Conservation (phyloP, 2,113 vertebrate genomes). For the Gambusia affinis region DNA sequence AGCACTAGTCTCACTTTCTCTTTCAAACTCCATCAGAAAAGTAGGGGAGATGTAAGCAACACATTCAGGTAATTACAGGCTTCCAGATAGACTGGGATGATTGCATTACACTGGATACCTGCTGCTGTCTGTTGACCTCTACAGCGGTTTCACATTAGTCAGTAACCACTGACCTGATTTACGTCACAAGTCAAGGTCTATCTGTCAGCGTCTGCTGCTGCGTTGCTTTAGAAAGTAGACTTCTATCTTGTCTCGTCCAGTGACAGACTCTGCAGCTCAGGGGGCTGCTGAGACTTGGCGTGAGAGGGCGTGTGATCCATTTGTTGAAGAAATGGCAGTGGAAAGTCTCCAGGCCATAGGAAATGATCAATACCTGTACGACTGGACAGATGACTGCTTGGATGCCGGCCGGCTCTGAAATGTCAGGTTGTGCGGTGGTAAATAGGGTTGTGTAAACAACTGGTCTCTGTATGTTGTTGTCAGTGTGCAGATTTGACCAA, state of each 20-base stretch:
- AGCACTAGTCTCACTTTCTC: conserved; percentile 28
- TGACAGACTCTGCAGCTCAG: conserved; percentile 33
- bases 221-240: conserved; percentile 40
- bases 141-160: conserved; percentile 16
- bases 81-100: conserved; percentile 1
- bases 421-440: conserved; percentile 38
- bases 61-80: conserved; percentile 13
- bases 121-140: conserved; percentile 26
- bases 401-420: conserved; percentile 41
- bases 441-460: conserved; percentile 27
- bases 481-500: conserved; percentile 23
- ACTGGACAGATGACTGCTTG: conserved; percentile 51
- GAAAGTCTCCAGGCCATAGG: conserved; percentile 37
- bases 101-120: conserved; percentile 1
- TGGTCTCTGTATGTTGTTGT: conserved; percentile 1
- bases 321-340: conserved; percentile 39
- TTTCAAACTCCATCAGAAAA: conserved; percentile 39
- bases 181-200: conserved; percentile 45
- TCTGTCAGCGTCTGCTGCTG: conserved; percentile 44
- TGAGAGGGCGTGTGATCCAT: conserved; percentile 14
- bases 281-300: conserved; percentile 40
- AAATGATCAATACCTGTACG: conserved; percentile 63
- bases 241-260: conserved; percentile 26
- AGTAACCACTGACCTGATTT: conserved; percentile 55
- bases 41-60: conserved; percentile 38